Percentiles rank a stretch among this genome's conserved stretches.
phyloP scores from a whole-genome alignment of 2,113 vertebrate genomes.

The Sprattus sprattus region DNA sequence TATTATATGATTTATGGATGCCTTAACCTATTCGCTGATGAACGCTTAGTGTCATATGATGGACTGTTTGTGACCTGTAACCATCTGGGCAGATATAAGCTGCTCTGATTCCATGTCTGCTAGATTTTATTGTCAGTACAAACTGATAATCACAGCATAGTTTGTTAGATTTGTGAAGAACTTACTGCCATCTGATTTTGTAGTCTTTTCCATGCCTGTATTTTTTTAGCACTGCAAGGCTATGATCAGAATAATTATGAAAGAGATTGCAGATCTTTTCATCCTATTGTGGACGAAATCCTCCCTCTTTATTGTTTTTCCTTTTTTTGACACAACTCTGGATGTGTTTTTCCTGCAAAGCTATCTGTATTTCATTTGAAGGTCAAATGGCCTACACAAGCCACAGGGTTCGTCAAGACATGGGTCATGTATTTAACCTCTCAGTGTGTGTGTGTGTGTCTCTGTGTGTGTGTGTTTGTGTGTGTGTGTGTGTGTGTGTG shows the following conservation, averaged over 20 bases:
- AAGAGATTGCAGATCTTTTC: neutral
- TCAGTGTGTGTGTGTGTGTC: conserved; percentile 18
- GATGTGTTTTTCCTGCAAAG: neutral
- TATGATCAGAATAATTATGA: neutral
- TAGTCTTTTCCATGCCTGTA: neutral
- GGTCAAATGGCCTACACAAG: neutral
- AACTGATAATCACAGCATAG: too few relatives aligned
- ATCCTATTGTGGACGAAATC: neutral
- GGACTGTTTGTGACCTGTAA: neutral
- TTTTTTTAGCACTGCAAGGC: neutral
- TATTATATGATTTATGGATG: neutral
- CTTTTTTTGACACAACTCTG: neutral
- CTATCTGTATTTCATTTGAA: conserved; percentile 21
- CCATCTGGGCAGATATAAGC: neutral
- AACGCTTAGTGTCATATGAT: neutral
- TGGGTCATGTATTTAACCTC: neutral
- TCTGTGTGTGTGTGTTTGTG: neutral
- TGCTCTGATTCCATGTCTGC: too few relatives aligned
- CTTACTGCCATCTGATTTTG: neutral
- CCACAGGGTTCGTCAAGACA: conserved; percentile 15
- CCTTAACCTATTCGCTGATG: neutral
- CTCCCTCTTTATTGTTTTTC: neutral
- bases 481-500: conserved; percentile 33
- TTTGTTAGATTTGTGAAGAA: neutral
- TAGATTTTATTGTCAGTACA: too few relatives aligned